Evolutionary conservation across 2,888 invertebrate species (phyloP).

Genomic region (Coenonympha arcania): DNA sequence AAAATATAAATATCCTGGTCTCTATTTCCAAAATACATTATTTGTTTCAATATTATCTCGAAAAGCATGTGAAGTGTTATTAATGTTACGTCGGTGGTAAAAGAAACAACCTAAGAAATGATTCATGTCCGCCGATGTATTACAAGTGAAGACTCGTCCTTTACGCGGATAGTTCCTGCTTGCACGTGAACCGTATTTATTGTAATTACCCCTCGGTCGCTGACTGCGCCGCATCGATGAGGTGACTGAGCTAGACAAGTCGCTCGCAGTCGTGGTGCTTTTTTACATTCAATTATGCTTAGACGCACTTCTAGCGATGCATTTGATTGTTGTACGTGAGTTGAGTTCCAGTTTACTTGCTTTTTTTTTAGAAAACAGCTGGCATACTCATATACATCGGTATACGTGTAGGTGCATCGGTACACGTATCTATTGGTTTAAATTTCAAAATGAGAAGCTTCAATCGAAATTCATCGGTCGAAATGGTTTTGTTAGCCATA

Average conservation of each 20-base stretch:
- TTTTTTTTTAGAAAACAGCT: neutral
- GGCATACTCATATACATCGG: no score
- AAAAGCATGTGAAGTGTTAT: neutral
- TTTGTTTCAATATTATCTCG: no score
- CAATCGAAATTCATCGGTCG: no score
- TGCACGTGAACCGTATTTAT: conserved; percentile 63
- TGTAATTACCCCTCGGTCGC: conserved; percentile 60
- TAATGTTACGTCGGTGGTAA: conserved; percentile 39
- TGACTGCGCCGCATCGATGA: conserved; percentile 45
- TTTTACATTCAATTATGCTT: conserved; percentile 19
- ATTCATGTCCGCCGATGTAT: neutral
- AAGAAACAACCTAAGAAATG: neutral
- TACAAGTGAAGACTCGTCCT: conserved; percentile 24
- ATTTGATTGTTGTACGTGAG: conserved; percentile 9
- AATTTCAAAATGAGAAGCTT: no score
- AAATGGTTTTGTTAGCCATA: no score
- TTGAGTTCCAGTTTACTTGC: neutral
- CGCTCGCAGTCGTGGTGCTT: conserved; percentile 11
- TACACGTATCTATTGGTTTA: no score
- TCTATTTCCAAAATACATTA: no score
- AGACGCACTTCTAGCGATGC: conserved; percentile 8
- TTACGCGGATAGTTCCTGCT: conserved; percentile 46
- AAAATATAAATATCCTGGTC: no score
- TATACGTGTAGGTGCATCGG: no score
- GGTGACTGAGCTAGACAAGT: conserved; percentile 31